These are phyloP conservation scores for Martes martes DNA, from an alignment of 2,113 vertebrate genomes.

Conservation along the genomic window DNA sequence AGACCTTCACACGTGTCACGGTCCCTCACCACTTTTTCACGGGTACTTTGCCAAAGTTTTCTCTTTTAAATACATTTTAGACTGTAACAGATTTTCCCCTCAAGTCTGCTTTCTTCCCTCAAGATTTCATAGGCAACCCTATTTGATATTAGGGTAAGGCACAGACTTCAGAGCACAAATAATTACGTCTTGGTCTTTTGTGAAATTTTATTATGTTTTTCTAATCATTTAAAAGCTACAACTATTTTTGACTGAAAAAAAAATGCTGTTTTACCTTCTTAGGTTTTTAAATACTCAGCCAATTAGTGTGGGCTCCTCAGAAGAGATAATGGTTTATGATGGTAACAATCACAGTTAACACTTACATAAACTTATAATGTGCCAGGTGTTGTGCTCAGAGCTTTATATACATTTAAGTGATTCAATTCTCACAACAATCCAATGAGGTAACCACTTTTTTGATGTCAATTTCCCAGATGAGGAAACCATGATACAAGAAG, in stretches of 20 bases:
- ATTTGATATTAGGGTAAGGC: background rate
- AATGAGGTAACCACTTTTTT: background rate
- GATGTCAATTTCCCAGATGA: background rate
- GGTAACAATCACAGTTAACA: background rate
- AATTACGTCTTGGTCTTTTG: background rate
- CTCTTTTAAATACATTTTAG: slow-evolving; percentile 32
- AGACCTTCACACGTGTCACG: slow-evolving; percentile 60
- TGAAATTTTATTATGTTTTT: background rate
- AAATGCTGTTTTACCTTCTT: background rate
- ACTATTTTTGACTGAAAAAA: background rate
- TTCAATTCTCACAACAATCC: background rate
- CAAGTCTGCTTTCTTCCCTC: background rate
- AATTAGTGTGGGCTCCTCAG: background rate
- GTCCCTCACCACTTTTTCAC: background rate
- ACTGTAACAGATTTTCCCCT: slow-evolving; percentile 22
- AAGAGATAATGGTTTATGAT: background rate
- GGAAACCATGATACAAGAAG: background rate
- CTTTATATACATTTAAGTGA: background rate
- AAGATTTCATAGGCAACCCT: background rate
- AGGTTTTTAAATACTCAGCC: background rate
- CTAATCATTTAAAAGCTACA: background rate
- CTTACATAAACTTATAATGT: background rate
- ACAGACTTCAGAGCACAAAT: background rate
- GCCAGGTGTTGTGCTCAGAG: background rate
- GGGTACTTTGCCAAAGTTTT: slow-evolving; percentile 22